Conservation (phyloP, 2,113 vertebrate genomes). For the Ondatra zibethicus region DNA sequence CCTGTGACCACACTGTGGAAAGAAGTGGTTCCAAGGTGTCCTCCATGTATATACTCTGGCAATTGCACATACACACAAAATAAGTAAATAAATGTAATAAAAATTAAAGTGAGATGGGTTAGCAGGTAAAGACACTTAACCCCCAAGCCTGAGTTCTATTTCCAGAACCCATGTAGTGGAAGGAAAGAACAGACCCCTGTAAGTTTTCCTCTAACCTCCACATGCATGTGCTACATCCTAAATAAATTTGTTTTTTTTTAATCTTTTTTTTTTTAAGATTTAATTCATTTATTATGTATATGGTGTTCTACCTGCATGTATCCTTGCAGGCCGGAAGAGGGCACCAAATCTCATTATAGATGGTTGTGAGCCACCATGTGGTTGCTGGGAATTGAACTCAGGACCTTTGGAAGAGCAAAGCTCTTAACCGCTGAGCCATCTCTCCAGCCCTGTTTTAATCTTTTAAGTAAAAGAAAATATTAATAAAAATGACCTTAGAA, state of each 20-base stretch:
- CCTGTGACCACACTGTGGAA: neutral
- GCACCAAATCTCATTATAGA: too few relatives aligned
- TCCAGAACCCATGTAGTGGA: too few relatives aligned
- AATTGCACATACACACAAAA: neutral
- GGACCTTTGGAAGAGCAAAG: too few relatives aligned
- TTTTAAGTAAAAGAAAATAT: neutral
- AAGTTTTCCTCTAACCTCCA: neutral
- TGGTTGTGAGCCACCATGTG: too few relatives aligned
- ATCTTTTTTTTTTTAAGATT: too few relatives aligned
- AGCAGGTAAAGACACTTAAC: too few relatives aligned
- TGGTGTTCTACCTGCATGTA: too few relatives aligned
- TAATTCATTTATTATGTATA: too few relatives aligned
- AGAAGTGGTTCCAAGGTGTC: neutral
- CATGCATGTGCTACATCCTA: neutral
- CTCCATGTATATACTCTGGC: neutral
- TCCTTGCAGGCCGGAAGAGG: too few relatives aligned
- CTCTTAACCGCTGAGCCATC: too few relatives aligned
- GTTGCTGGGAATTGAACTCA: too few relatives aligned
- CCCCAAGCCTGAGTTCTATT: neutral
- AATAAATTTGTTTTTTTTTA: neutral
- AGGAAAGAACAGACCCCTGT: neutral
- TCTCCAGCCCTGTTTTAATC: neutral
- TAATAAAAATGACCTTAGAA: conserved; percentile 49
- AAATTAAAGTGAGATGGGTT: neutral
- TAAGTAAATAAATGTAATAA: neutral